These are phyloP conservation scores for Mormyrus hasselquistii DNA, from an alignment of 2,797 vertebrate species.

Conservation along the genomic window DNA sequence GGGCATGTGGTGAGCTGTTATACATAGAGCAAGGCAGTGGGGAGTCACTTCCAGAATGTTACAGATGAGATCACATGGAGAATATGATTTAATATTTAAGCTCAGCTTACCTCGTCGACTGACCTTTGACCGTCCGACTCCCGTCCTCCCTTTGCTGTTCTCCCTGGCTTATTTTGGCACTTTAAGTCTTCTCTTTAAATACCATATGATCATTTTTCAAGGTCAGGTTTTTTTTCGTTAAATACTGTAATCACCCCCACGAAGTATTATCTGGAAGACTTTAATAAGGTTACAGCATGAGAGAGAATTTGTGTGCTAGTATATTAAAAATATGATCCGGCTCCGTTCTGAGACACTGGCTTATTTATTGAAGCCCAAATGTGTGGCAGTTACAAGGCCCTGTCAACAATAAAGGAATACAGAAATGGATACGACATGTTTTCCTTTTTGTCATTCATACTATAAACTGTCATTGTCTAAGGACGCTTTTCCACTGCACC, in stretches of 20 bases:
- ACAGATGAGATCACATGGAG: neutral
- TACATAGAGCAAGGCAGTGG: neutral
- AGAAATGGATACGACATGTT: constrained; percentile 41
- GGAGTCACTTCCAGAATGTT: constrained; percentile 31
- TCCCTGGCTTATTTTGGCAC: neutral
- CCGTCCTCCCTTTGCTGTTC: neutral
- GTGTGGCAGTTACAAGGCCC: neutral
- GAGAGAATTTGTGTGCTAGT: neutral
- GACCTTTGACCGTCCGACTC: neutral
- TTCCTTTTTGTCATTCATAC: constrained; percentile 20
- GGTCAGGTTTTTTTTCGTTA: neutral
- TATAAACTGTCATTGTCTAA: constrained; percentile 26
- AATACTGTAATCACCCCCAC: neutral
- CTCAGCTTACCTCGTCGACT: neutral
- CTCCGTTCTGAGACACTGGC: neutral
- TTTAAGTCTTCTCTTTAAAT: neutral
- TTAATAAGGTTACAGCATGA: neutral
- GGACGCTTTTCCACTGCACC: neutral
- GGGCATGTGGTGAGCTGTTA: neutral
- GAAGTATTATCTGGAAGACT: neutral
- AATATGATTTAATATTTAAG: neutral
- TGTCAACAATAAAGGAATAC: constrained; percentile 4
- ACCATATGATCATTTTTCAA: neutral
- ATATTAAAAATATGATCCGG: constrained; percentile 17
- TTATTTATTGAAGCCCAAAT: constrained; percentile 39